phyloP scores from a whole-genome alignment of 30 jellyfish, hydroid and myxozoan genomes.

The Aurelia sp. region DNA sequence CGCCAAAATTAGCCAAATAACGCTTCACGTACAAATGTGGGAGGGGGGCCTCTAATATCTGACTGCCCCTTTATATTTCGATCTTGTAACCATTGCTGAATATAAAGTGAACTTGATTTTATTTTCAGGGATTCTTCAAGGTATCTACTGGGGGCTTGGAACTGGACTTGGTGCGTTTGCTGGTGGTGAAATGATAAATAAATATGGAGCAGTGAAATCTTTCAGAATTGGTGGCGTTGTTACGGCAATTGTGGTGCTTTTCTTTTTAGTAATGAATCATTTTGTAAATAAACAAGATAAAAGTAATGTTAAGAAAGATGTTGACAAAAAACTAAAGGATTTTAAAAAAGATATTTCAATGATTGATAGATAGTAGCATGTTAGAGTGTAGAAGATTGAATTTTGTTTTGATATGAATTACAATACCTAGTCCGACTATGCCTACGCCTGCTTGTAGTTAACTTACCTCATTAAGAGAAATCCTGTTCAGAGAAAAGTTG shows the following conservation, averaged over 20 bases:
- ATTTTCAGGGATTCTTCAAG: slow-evolving; percentile 92
- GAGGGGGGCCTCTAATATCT: no score
- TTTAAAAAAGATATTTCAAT: slow-evolving; percentile 10
- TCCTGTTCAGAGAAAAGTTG: no score
- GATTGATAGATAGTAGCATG: no score
- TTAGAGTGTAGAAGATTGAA: no score
- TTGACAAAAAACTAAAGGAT: slow-evolving; percentile 24
- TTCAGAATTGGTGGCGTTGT: slow-evolving; percentile 88
- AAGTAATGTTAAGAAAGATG: slow-evolving; percentile 16
- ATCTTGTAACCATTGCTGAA: not conserved
- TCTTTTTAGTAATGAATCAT: slow-evolving; percentile 30
- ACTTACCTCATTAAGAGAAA: no score
- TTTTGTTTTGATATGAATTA: no score
- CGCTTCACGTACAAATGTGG: no score
- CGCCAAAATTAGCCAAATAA: no score
- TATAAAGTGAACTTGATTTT: not conserved
- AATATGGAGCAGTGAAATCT: slow-evolving; percentile 76
- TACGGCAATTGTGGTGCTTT: slow-evolving; percentile 56
- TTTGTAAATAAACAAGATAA: slow-evolving; percentile 23
- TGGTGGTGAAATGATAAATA: slow-evolving; percentile 87
- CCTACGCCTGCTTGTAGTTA: no score
- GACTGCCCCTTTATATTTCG: not conserved
- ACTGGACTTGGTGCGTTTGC: slow-evolving; percentile 98
- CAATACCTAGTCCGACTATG: no score
- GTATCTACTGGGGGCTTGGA: slow-evolving; percentile 99